Evolutionary conservation across 2,797 vertebrate species (phyloP), one percentile per base, ranked within the genome.

Genomic region (Helostoma temminkii): DNA sequence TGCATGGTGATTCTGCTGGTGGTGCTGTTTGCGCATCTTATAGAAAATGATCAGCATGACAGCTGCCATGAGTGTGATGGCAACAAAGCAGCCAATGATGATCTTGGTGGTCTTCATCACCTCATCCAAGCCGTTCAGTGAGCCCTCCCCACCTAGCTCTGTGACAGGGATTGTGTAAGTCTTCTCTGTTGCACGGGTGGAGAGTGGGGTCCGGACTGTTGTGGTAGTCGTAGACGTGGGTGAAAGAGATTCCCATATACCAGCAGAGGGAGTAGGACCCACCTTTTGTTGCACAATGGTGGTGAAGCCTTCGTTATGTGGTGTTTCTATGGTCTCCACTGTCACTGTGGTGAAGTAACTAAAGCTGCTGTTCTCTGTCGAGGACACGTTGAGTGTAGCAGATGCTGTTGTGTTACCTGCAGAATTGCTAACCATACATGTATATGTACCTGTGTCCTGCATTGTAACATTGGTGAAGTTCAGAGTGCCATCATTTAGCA

Each of bases 101-200:
- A 99, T 99, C 94, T 99, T 99, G 75, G 98, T 99, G 41, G 98
- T 99, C 92, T 99, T 99, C 98, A 99, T 99, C 71, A 99, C 98
- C 91, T 99, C 98, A 74, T 99, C 98, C 69, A 99, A 94, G 71
- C 97, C 97, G 9, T 93, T 94, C 0, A 97, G 95, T 24, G 96
- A 95, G 71, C 95, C 95, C 5, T 97, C 96, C 25, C 93, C 95
- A 52, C 91, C 94, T 25, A 90, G 47, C 72, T 96, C 95, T 1
- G 98, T 99, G 71, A 98, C 95, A 0, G 98, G 94, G 86, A 97
- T 94, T 24, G 97, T 98, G 91, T 96, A 96, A 0, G 95, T 95
- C 89, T 96, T 98, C 85, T 98, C 98, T 18, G 96, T 97, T 4
- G 96, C 92, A 56, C 95, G 97, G 88, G 97, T 98, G 92, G 95